These are phyloP conservation scores for Ormyrus thymus DNA, from an alignment of 2,888 invertebrate species.

Conservation along the genomic window DNA sequence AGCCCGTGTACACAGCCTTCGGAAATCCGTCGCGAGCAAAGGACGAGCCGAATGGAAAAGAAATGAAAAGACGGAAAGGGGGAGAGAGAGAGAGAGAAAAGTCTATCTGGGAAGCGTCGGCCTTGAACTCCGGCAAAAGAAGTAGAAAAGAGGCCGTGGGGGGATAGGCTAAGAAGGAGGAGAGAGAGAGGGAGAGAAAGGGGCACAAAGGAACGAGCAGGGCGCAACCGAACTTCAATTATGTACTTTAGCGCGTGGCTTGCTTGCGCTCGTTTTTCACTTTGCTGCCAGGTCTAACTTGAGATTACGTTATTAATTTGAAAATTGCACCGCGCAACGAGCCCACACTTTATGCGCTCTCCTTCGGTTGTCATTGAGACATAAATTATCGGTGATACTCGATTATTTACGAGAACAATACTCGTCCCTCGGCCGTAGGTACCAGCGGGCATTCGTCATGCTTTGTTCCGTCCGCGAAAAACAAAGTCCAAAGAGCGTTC, in stretches of 20 bases:
- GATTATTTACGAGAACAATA: slow-evolving; percentile 42
- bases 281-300: slow-evolving; percentile 36
- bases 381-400: slow-evolving; percentile 39
- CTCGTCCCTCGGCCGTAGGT: slow-evolving; percentile 2
- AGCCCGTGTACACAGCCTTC: not conserved
- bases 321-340: slow-evolving; percentile 30
- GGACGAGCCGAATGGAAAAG: slow-evolving; percentile 19
- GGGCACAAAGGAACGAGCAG: slow-evolving; percentile 48
- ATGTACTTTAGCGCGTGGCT: slow-evolving; percentile 43
- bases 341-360: not conserved
- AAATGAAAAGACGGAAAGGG: slow-evolving; percentile 29
- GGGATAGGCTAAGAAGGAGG: slow-evolving; percentile 26
- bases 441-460: slow-evolving; percentile 11
- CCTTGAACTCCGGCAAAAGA: slow-evolving; percentile 41
- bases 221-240: slow-evolving; percentile 50
- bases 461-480: not conserved
- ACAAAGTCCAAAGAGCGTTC: not conserved
- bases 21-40: slow-evolving; percentile 8
- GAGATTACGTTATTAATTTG: slow-evolving; percentile 55
- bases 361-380: slow-evolving; percentile 41
- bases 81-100: slow-evolving; percentile 22
- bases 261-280: slow-evolving; percentile 51
- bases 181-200: slow-evolving; percentile 7
- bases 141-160: slow-evolving; percentile 28
- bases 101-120: slow-evolving; percentile 45